Conservation (phyloP, 1,140 invertebrate genomes). For the Neelides sp. region DNA sequence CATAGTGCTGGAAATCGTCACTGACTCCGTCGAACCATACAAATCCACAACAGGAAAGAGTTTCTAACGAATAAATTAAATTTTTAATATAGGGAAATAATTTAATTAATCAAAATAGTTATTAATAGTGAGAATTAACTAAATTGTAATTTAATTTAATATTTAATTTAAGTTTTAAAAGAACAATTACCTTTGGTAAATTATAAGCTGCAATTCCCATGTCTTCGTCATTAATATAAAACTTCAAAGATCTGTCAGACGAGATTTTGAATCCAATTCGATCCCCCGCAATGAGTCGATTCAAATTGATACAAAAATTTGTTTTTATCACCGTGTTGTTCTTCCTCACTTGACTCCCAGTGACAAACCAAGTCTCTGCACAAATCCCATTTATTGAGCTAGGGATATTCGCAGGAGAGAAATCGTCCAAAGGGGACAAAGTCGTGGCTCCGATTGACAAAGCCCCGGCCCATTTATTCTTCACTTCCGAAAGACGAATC, state of each 20-base stretch:
- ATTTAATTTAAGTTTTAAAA: constrained; percentile 11
- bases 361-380: constrained; percentile 40
- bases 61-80: constrained; percentile 42
- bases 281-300: constrained; percentile 61
- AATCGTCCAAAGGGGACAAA: constrained; percentile 48
- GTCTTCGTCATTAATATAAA: constrained; percentile 67
- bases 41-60: constrained; percentile 62
- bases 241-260: constrained; percentile 41
- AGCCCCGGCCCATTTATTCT: constrained; percentile 56
- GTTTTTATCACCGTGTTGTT: constrained; percentile 45
- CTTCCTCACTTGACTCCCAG: constrained; percentile 45
- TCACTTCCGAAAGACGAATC: constrained; percentile 50
- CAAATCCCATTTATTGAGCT: constrained; percentile 37
- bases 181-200: constrained; percentile 49
- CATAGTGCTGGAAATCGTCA: constrained; percentile 46
- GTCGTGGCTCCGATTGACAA: constrained; percentile 63
- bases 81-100: background rate
- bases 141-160: constrained; percentile 8
- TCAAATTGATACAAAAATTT: constrained; percentile 58
- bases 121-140: constrained; percentile 1
- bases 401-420: constrained; percentile 45
- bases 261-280: constrained; percentile 42
- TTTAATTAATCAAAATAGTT: constrained; percentile 4
- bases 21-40: constrained; percentile 50
- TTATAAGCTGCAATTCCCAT: constrained; percentile 66